A percentile compares a stretch with the other conserved stretches of the same genome.
Conservation (phyloP, 1,140 invertebrate species). For the Pomacea maculata region DNA sequence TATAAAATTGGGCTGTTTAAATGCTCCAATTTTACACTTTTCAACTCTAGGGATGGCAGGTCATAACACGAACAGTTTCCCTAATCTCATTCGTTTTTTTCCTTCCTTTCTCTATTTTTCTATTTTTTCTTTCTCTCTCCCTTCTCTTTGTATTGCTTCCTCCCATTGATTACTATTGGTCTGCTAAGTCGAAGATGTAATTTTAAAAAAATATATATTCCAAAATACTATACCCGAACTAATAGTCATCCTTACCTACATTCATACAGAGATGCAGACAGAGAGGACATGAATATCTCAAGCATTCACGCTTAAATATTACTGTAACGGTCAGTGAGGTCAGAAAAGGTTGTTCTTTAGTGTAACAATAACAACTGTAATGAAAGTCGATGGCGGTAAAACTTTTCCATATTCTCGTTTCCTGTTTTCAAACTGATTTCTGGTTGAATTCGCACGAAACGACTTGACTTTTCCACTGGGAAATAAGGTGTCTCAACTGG, state of each 20-base stretch:
- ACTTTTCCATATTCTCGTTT: too few relatives aligned
- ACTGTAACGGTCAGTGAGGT: background rate
- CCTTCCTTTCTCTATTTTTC: background rate
- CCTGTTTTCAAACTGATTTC: too few relatives aligned
- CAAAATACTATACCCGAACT: background rate
- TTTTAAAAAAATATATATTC: too few relatives aligned
- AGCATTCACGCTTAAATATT: background rate
- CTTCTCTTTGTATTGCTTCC: background rate
- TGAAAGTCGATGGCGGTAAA: too few relatives aligned
- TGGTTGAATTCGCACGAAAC: too few relatives aligned
- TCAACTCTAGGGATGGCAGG: background rate
- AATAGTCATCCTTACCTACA: background rate
- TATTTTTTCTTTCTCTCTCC: background rate
- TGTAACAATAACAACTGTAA: background rate
- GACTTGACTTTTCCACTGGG: too few relatives aligned
- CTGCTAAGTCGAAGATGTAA: background rate
- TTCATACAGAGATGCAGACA: too few relatives aligned
- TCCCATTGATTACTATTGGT: background rate
- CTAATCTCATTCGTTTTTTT: background rate
- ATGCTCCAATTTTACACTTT: background rate
- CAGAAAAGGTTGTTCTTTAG: background rate
- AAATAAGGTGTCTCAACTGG: too few relatives aligned
- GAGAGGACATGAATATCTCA: background rate
- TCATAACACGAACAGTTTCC: background rate
- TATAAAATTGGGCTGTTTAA: background rate